Evolutionary conservation across 2,113 vertebrate species (phyloP), one percentile per base, ranked within the genome.

Genomic region (Tautogolabrus adspersus): DNA sequence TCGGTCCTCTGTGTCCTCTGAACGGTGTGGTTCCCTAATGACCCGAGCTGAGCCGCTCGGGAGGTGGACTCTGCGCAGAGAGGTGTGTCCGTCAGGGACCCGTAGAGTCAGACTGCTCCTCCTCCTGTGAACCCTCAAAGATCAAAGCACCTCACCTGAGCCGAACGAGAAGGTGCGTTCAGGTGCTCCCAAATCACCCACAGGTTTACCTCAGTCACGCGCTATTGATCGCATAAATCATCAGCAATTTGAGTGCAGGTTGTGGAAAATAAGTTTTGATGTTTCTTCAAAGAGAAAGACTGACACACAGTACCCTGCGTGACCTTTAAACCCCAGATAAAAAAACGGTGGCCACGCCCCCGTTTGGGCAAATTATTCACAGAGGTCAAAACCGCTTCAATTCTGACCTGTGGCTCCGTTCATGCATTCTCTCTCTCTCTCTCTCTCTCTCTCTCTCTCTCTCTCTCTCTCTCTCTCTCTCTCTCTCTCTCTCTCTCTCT

Each of bases 341-440:
- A 10, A n/a, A 22, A 26, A 10, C 3, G 1, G 26, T 19, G 22
- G 18, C 18, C 10, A 63, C 10, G 19, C 19, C 34, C 37, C n/a
- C 13, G 12, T 40, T 11, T 15, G 15, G 49, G 51, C 7, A 47
- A 77, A 77, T 73, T 22, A 72, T 60, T 60, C 46, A 54, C 61
- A 65, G 54, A 19, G n/a, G 49, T 52, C 19, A 52, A n/a, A 52
- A 26, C 26, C n/a, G n/a, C n/a, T n/a, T n/a, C n/a, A n/a, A n/a
- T n/a, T n/a, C n/a, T n/a, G n/a, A n/a, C n/a, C n/a, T n/a, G n/a
- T n/a, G n/a, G n/a, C n/a, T n/a, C n/a, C n/a, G n/a, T n/a, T n/a
- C n/a, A n/a, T n/a, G n/a, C n/a, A n/a, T n/a, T n/a, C 26, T 26
- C 26, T 26, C 26, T 4, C 26, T 26, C 26, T 2, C 26, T 26